Conservation (phyloP, 2,888 invertebrate species). For the Leptinotarsa peninsularis region DNA sequence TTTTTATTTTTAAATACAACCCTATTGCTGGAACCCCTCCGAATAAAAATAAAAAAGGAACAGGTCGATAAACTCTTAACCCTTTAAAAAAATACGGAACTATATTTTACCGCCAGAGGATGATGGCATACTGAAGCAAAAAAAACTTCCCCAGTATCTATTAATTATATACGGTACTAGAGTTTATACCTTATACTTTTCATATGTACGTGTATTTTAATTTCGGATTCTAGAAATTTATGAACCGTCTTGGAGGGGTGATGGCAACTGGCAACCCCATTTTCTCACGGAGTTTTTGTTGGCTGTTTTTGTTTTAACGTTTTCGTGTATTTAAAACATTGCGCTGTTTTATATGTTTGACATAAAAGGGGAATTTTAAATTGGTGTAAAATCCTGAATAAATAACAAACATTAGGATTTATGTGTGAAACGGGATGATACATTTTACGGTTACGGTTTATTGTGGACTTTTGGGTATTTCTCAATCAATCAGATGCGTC, state of each 20-base stretch:
- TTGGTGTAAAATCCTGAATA: conserved; percentile 41
- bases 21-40: conserved; percentile 26
- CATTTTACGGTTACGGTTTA: neutral
- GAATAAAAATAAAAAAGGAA: conserved; percentile 33
- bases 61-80: conserved; percentile 48
- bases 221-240: conserved; percentile 45
- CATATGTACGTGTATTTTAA: conserved; percentile 43
- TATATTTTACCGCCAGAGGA: conserved; percentile 45
- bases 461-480: neutral
- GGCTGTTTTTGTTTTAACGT: conserved; percentile 44
- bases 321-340: conserved; percentile 51
- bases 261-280: conserved; percentile 24
- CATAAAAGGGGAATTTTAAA: conserved; percentile 53
- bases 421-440: conserved; percentile 43
- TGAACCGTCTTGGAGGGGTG: conserved; percentile 28
- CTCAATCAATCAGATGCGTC: no score
- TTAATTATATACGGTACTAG: conserved; percentile 41
- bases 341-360: conserved; percentile 51
- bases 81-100: conserved; percentile 50
- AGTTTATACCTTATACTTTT: conserved; percentile 40
- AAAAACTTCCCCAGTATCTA: conserved; percentile 40
- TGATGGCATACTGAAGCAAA: conserved; percentile 35
- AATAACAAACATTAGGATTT: conserved; percentile 42
- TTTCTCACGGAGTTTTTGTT: conserved; percentile 45
- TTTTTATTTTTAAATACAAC: conserved; percentile 38